A percentile compares a stretch with the other conserved stretches of the same genome.
Conservation (phyloP, 2,888 invertebrate genomes). For the Apodemia zela region DNA sequence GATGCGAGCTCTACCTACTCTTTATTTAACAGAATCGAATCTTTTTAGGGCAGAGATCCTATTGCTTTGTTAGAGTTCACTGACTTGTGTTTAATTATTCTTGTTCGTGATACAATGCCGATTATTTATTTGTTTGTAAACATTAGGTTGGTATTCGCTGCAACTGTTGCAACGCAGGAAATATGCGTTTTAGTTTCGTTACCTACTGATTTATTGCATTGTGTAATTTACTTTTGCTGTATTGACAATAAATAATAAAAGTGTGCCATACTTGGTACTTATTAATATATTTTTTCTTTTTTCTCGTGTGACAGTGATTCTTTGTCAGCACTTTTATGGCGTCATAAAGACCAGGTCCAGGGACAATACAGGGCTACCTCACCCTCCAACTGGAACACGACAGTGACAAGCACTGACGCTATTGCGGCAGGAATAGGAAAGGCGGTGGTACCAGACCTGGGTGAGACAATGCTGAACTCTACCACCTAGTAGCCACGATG, state of each 20-base stretch:
- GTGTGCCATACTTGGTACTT: too few relatives aligned
- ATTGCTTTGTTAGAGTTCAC: slow-evolving; percentile 45
- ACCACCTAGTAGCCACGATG: too few relatives aligned
- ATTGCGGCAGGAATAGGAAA: too few relatives aligned
- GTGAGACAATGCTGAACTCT: too few relatives aligned
- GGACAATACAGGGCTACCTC: too few relatives aligned
- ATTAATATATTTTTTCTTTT: too few relatives aligned
- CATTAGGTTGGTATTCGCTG: slow-evolving; percentile 12
- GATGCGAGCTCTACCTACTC: slow-evolving; percentile 9
- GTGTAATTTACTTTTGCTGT: neutral
- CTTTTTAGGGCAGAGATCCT: slow-evolving; percentile 42
- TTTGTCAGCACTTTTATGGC: too few relatives aligned
- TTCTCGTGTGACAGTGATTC: too few relatives aligned
- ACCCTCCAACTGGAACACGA: too few relatives aligned
- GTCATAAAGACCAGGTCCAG: too few relatives aligned
- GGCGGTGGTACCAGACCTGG: too few relatives aligned
- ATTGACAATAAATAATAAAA: neutral
- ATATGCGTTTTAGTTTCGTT: slow-evolving; percentile 10
- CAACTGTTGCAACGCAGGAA: slow-evolving; percentile 6
- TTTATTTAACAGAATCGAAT: slow-evolving; percentile 18
- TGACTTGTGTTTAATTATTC: slow-evolving; percentile 48
- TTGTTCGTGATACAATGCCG: slow-evolving; percentile 49
- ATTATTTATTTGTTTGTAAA: slow-evolving; percentile 29
- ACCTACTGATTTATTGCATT: slow-evolving; percentile 3
- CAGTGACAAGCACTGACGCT: too few relatives aligned